Evolutionary conservation across 2,113 vertebrate species (phyloP), one percentile per base, ranked within the genome.

Genomic region (Mastomys natalensis): DNA sequence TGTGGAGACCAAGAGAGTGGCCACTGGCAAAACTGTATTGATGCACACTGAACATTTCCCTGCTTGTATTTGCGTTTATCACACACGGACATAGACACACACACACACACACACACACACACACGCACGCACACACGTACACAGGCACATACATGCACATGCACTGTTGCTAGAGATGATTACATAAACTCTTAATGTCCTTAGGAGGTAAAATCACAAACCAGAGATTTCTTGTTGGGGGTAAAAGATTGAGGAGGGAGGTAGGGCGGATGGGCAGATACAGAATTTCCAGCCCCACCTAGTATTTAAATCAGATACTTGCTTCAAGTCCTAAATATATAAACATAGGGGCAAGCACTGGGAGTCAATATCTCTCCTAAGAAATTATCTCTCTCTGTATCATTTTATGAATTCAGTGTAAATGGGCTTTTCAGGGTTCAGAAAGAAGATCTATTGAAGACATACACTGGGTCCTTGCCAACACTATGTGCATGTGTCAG

Each of bases 231-330:
- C 81, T 29, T 97, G 92, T 86, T 89, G 94, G 81, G 68, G 73
- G 62, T 45, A 48, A 40, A 2, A 43, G 17, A 3, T 21, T 10
- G 16, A 7, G 43, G 62, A 48, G 5, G 43, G 62, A 29, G 2
- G 29, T 1, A 2, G 31, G 8, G 62, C 48, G 84, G 17, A 19
- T 11, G 62, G 29, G 31, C 84, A 68, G 62, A 74, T 58, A 62
- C 51, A 87, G 90, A 74, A 85, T 48, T 70, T 62, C 73, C 76
- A 53, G 72, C 43, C 76, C 87, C 95, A 88, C 93, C 85, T 88
- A 87, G 94, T 95, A 87, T 94, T 96, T 90, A 91, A 77, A 85
- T 90, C 91, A 17, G 62, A 94, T 90, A 95, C 72, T 21, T 90
- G 78, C 76, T 74, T 68, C 70, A 77, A 1, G 45, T 78, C 92